These are phyloP conservation scores for Scatophagus argus DNA, from an alignment of 2,113 vertebrate genomes.

Conservation along the genomic window DNA sequence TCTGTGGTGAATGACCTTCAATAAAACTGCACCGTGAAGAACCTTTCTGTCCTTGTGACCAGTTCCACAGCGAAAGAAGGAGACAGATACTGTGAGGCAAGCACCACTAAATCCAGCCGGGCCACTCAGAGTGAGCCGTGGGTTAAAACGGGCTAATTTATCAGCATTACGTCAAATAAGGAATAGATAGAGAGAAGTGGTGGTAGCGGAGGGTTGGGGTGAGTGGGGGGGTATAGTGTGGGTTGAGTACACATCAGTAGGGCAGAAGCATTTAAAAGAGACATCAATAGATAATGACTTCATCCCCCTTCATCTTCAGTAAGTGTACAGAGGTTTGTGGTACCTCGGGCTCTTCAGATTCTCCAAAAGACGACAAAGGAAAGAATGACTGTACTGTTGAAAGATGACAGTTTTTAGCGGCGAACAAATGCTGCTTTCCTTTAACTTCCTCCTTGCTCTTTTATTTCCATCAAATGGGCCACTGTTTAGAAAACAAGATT, in stretches of 20 bases:
- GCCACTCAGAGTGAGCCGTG: conserved; percentile 51
- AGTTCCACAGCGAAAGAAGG: conserved; percentile 31
- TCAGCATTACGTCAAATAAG: conserved; percentile 78
- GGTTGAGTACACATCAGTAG: conserved; percentile 43
- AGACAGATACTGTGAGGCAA: conserved; percentile 35
- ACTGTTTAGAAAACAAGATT: conserved; percentile 38
- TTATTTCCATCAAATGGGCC: conserved; percentile 18
- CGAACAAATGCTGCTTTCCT: conserved; percentile 4
- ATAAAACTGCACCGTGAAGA: conserved; percentile 5
- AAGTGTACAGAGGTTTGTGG: conserved; percentile 2
- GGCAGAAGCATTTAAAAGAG: conserved; percentile 61
- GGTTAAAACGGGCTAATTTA: conserved; percentile 68
- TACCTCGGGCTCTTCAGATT: not conserved
- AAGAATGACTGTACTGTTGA: not conserved
- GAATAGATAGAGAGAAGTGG: conserved; percentile 52
- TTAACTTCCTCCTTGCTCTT: conserved; percentile 1
- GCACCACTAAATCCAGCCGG: conserved; percentile 44
- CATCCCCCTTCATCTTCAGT: conserved; percentile 13
- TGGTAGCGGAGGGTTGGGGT: conserved; percentile 16
- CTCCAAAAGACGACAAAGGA: not conserved
- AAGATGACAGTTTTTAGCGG: not conserved
- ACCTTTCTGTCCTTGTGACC: conserved; percentile 50
- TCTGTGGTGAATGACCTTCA: conserved; percentile 11
- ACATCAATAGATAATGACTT: conserved; percentile 62
- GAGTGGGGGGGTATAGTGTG: conserved; percentile 20